A percentile compares a stretch with the other conserved stretches of the same genome.
These are phyloP conservation scores for Leptura quadrifasciata DNA, from an alignment of 2,888 invertebrate genomes.

Conservation along the genomic window DNA sequence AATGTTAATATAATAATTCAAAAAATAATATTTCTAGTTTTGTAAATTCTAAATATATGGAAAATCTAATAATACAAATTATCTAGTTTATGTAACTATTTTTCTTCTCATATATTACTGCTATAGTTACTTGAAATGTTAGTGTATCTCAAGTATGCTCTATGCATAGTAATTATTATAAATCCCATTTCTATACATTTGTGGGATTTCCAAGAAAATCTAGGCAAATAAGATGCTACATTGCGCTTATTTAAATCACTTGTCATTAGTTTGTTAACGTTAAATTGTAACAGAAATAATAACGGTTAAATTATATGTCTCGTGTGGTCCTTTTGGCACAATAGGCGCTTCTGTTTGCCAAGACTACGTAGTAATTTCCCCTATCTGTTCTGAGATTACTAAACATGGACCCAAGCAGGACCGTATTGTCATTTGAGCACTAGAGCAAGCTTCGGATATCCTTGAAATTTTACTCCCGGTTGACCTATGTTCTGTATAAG, in stretches of 20 bases:
- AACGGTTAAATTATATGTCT: slow-evolving; percentile 49
- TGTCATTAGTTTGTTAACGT: slow-evolving; percentile 41
- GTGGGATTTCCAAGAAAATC: background rate
- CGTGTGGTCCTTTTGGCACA: slow-evolving; percentile 53
- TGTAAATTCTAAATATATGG: too few relatives aligned
- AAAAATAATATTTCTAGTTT: too few relatives aligned
- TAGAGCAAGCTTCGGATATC: background rate
- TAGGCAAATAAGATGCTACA: slow-evolving; percentile 17
- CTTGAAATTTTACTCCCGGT: background rate
- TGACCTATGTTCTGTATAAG: background rate
- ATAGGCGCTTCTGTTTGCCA: slow-evolving; percentile 53
- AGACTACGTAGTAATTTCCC: slow-evolving; percentile 54
- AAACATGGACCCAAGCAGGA: slow-evolving; percentile 8
- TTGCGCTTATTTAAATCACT: slow-evolving; percentile 40
- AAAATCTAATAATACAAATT: too few relatives aligned
- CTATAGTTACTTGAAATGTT: too few relatives aligned
- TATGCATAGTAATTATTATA: background rate
- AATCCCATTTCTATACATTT: slow-evolving; percentile 10
- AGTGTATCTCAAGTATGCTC: too few relatives aligned
- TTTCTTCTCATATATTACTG: too few relatives aligned
- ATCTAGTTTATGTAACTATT: too few relatives aligned
- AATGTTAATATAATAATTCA: too few relatives aligned
- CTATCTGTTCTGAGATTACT: slow-evolving; percentile 45
- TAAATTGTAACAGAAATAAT: slow-evolving; percentile 47
- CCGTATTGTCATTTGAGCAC: background rate